A percentile compares a stretch with the other conserved stretches of the same genome.
These are phyloP conservation scores for Anableps anableps DNA, from an alignment of 2,797 vertebrate species.

Conservation along the genomic window DNA sequence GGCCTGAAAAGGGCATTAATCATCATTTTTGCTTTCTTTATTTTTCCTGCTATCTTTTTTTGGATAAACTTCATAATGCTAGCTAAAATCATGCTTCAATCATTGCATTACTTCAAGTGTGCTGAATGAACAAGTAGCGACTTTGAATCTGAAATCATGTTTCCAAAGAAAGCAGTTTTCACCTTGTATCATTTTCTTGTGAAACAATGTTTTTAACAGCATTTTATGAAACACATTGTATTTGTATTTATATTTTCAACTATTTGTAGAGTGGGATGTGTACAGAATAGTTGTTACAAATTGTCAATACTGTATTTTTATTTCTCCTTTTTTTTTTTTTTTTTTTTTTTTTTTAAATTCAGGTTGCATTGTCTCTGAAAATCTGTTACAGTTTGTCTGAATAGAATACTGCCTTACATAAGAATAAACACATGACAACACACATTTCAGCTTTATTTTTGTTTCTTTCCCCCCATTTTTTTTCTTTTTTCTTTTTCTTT, in stretches of 20 bases:
- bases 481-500: background rate
- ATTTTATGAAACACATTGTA: slow-evolving; percentile 44
- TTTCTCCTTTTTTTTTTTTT: slow-evolving; percentile 12
- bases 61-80: slow-evolving; percentile 31
- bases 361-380: slow-evolving; percentile 31
- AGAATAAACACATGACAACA: slow-evolving; percentile 66
- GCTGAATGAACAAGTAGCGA: slow-evolving; percentile 33
- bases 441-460: slow-evolving; percentile 10
- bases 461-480: background rate
- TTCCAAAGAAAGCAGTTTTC: slow-evolving; percentile 39
- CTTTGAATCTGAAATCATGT: slow-evolving; percentile 29
- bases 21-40: background rate
- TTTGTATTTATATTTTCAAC: slow-evolving; percentile 73
- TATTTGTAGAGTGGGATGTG: slow-evolving; percentile 62
- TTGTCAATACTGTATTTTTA: slow-evolving; percentile 25
- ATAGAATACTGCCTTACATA: slow-evolving; percentile 74
- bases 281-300: slow-evolving; percentile 43
- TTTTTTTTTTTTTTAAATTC: slow-evolving; percentile 17
- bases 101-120: slow-evolving; percentile 31
- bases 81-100: slow-evolving; percentile 23
- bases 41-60: slow-evolving; percentile 2
- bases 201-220: slow-evolving; percentile 35
- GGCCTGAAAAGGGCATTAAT: background rate
- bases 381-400: slow-evolving; percentile 57
- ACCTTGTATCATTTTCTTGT: slow-evolving; percentile 34